A percentile compares a stretch with the other conserved stretches of the same genome.
Evolutionary conservation across 2,888 invertebrate genomes (phyloP).

Genomic region (Pedicia rivosa): DNA sequence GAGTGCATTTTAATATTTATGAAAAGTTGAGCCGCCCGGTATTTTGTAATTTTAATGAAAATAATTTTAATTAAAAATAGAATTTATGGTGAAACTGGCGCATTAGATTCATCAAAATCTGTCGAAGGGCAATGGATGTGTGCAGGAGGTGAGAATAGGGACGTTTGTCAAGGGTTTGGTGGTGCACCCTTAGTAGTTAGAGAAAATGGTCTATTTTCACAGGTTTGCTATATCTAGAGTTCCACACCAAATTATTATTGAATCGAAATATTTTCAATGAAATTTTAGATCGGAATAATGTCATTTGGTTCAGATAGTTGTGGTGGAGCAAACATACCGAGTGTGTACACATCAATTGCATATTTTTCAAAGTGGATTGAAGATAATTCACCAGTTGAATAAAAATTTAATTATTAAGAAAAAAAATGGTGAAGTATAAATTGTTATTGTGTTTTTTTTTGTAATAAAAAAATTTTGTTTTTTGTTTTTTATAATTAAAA

Average conservation of each 20-base stretch:
- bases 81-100: conserved; percentile 50
- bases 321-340: conserved; percentile 53
- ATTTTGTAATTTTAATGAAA: too few species aligned
- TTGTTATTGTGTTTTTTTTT: too few species aligned
- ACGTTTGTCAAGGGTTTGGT: conserved; percentile 66
- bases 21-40: too few species aligned
- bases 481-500: too few species aligned
- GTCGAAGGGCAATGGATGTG: conserved; percentile 48
- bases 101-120: conserved; percentile 33
- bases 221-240: conserved; percentile 18
- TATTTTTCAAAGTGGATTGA: conserved; percentile 62
- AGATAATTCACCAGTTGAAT: conserved; percentile 43
- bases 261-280: conserved; percentile 4
- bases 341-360: conserved; percentile 59
- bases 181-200: conserved; percentile 54
- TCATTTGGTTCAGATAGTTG: conserved; percentile 69
- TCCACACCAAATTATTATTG: background rate
- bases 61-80: too few species aligned
- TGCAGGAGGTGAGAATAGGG: conserved; percentile 59
- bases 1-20: too few species aligned
- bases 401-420: conserved; percentile 9
- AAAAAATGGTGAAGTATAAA: too few species aligned
- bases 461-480: too few species aligned
- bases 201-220: conserved; percentile 43
- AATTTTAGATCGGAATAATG: conserved; percentile 53